Evolutionary conservation across 2,888 invertebrate species (phyloP), one percentile per base, ranked within the genome.

Genomic region (Carcina quercana): DNA sequence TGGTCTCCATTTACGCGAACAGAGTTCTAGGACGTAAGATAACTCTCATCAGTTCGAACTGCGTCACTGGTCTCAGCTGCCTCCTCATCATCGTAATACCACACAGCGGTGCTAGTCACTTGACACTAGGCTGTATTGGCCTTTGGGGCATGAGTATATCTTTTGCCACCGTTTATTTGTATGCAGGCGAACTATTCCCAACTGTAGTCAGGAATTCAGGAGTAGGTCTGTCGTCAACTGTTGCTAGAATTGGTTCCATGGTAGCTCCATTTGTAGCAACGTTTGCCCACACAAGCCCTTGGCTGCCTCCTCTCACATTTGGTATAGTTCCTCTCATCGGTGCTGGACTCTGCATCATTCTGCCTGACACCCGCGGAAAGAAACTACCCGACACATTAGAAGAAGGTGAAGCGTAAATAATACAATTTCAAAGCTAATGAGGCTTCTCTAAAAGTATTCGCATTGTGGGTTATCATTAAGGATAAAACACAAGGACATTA

Each of bases 151-250:
- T 93, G 68, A 91, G 93, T 10, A 88, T 94, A 24, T 88, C 91
- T 1, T 97, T 96, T 60, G 92, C 94, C 1, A 92, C 93, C 2
- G 92, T 92, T 3, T 96, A 96, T 63, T 86, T 96, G 10, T 96
- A 92, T 65, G 92, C 93, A 0, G 94, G 94, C 0, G 96, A 96
- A 71, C 66, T 95, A 8, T 96, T 95, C 63, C 96, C 96, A 0
- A 96, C 96, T 0, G 91, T 95, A 2, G 90, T 95, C 0, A 86
- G 96, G 15, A 96, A 95, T 57, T 90, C 92, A 22, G 96, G 94
- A 0, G 89, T 96, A 34, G 96, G 96, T 1, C 82, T 92, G 2
- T 90, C 94, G 15, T 96, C 95, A 0, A 93, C 94, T 80, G 88
- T 91, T 37, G 95, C 95, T 0, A 87, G 96, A 51, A 74, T 95